Evolutionary conservation across 2,797 vertebrate genomes (phyloP).

Genomic region (Malacoctenus gilli): DNA sequence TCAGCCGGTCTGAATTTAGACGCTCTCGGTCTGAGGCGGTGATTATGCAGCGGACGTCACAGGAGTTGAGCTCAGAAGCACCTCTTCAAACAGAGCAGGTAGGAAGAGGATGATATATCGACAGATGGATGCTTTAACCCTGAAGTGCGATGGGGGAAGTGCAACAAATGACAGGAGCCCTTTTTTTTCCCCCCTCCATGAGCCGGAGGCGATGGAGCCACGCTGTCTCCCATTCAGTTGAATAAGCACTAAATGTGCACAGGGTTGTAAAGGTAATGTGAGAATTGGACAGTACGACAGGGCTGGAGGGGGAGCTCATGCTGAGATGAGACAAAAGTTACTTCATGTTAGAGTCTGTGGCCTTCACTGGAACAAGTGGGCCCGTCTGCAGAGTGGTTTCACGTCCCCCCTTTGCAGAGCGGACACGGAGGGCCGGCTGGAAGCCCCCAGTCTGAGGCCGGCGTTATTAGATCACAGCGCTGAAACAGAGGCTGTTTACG

Average conservation of each 20-base stretch:
- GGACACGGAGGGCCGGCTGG: background rate
- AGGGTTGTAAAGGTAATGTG: constrained; percentile 44
- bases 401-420: background rate
- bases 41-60: too few species aligned
- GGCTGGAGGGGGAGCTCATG: constrained; percentile 10
- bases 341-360: background rate
- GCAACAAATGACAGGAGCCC: constrained; percentile 31
- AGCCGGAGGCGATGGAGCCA: constrained; percentile 36
- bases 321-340: constrained; percentile 36
- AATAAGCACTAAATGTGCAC: constrained; percentile 50
- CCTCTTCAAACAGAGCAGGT: too few species aligned
- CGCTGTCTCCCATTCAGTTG: constrained; percentile 46
- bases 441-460: background rate
- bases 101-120: too few species aligned
- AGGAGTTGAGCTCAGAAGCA: too few species aligned
- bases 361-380: too few species aligned
- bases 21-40: too few species aligned
- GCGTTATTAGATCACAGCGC: background rate
- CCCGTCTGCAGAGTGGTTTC: too few species aligned
- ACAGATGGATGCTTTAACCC: constrained; percentile 26
- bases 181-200: too few species aligned
- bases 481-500: background rate
- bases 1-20: background rate
- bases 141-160: constrained; percentile 22
- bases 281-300: constrained; percentile 36